Conservation (phyloP, 2,113 vertebrate genomes). For the Gymnocephalus cernua region DNA sequence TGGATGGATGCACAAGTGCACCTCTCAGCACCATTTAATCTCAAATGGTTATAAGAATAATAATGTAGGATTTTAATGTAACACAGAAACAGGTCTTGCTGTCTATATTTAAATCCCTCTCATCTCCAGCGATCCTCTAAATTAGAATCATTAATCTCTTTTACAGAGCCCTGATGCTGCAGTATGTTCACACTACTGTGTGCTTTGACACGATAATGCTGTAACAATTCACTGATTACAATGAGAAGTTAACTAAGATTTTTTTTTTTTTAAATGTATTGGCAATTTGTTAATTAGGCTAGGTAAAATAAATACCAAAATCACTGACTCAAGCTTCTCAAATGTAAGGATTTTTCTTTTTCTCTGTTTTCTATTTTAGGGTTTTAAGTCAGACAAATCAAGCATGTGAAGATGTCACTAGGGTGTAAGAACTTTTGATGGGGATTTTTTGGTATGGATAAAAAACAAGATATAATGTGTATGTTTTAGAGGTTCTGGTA, state of each 20-base stretch:
- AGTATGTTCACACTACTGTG: background rate
- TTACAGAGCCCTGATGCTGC: conserved; percentile 1
- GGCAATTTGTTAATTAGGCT: background rate
- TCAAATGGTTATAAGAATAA: conserved; percentile 33
- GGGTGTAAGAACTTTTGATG: too few species aligned
- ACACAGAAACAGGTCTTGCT: conserved; percentile 22
- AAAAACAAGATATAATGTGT: too few species aligned
- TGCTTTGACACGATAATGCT: background rate
- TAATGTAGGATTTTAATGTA: conserved; percentile 31
- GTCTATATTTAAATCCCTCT: conserved; percentile 34
- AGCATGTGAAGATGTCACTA: background rate
- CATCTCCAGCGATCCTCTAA: conserved; percentile 13
- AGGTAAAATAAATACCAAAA: conserved; percentile 6
- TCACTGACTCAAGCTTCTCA: background rate
- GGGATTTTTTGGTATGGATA: too few species aligned
- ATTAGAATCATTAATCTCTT: conserved; percentile 44
- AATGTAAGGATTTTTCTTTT: background rate
- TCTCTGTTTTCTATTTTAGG: background rate
- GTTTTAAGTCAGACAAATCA: background rate
- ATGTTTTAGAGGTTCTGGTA: too few species aligned
- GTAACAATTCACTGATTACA: background rate
- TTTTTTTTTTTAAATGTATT: background rate
- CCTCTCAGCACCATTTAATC: conserved; percentile 34
- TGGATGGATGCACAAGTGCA: conserved; percentile 32
- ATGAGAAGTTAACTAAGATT: background rate